phyloP scores from a whole-genome alignment of 2,797 vertebrate species.

The Leuciscus waleckii region DNA sequence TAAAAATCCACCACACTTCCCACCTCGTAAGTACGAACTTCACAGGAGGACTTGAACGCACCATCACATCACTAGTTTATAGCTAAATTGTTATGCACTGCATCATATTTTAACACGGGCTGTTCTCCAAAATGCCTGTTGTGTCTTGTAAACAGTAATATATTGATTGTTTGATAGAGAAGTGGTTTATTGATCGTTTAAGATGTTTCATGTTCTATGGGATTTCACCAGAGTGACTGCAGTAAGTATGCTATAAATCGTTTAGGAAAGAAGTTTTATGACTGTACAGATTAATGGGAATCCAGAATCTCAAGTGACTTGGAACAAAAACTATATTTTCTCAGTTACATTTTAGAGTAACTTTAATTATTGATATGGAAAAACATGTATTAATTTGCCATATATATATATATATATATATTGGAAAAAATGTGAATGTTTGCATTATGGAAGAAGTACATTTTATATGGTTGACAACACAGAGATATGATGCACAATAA shows the following conservation, averaged over 20 bases:
- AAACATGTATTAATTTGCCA: neutral
- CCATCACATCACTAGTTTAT: no score
- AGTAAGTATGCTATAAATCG: neutral
- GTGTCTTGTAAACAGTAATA: neutral
- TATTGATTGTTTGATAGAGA: neutral
- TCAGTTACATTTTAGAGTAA: neutral
- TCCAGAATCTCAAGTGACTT: neutral
- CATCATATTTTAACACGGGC: neutral
- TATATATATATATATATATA: no score
- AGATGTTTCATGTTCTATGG: neutral
- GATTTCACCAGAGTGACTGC: neutral
- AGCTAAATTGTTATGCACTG: neutral
- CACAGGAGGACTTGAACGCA: no score
- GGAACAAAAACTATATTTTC: neutral
- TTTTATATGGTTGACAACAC: neutral
- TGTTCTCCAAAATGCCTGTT: neutral
- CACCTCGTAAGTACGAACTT: no score
- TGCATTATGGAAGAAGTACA: neutral
- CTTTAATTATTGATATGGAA: neutral
- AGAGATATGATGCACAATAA: neutral
- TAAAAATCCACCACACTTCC: no score
- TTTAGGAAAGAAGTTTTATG: neutral
- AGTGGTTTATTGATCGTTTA: neutral
- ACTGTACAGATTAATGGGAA: neutral
- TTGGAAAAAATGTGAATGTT: neutral